Base-by-base conservation (phyloP, 2,113 vertebrate species). In the Vimba vimba region DNA sequence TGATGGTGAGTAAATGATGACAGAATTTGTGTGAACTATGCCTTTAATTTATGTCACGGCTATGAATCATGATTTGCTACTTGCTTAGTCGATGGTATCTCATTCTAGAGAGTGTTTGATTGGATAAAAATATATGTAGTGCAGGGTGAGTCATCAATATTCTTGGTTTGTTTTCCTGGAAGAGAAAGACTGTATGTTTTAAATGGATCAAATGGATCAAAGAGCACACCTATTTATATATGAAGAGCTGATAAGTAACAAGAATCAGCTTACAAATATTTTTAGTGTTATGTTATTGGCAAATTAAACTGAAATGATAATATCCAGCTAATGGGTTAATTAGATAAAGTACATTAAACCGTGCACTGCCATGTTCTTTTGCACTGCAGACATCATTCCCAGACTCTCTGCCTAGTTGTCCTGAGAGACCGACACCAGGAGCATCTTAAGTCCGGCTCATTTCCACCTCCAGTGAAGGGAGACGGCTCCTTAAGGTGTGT, bases 391-490 rank as follows among this genome's bases (percentile, higher is more conserved):
- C 27, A 59, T 50, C 79, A 68, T 87, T 75, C 82, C 79, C 64
- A 85, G 76, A 73, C 64, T 47, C 17, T 69, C 75, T 39, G 64
- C 60, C 25, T 52, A 57, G 19, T 25, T 45, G 30, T 83, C 68
- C 64, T 74, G 50, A 39, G 55, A 66, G 52, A 59, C 39, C n/a
- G 62, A 87, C 83, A 87, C 77, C 80, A 64, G 64, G 86, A 86
- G 91, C 87, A 91, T 92, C 89, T 90, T 86, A 92, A 92, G 90
- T 92, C 88, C 89, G 89, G 91, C 93, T 95, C 93, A 95, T 95
- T 95, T 95, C 94, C 91, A 92, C 94, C 94, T 94, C 93, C 94
- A 94, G 91, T 95, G 95, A 94, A 95, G 94, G 91, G 94, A 95
- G 91, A 95, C 94, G 92, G 91, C 94, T 93, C 92, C 91, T 93